A percentile compares a stretch with the other conserved stretches of the same genome.
These are phyloP conservation scores for Mobula hypostoma DNA, from an alignment of 2,113 vertebrate genomes.

Conservation along the genomic window DNA sequence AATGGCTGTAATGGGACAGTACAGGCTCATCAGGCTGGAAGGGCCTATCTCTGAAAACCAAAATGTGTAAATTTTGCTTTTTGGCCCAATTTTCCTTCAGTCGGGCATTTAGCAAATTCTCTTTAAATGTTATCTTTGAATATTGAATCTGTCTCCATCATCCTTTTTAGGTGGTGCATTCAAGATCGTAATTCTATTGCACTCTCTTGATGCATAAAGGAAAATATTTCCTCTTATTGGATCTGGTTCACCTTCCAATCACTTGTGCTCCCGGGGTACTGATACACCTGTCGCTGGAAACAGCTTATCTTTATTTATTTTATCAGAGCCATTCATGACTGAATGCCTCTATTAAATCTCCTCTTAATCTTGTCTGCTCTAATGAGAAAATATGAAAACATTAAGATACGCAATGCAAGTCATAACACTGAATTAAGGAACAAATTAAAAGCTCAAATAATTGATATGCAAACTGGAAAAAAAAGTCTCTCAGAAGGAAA, in stretches of 20 bases:
- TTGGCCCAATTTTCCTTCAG: background rate
- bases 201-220: background rate
- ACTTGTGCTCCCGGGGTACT: background rate
- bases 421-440: background rate
- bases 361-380: background rate
- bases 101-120: background rate
- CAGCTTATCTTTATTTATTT: background rate
- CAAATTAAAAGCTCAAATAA: background rate
- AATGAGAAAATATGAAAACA: background rate
- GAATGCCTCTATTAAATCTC: background rate
- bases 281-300: background rate
- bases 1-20: too few relatives aligned
- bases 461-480: background rate
- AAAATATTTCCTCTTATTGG: background rate
- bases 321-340: background rate
- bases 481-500: background rate
- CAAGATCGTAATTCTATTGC: too few relatives aligned
- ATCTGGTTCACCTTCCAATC: background rate
- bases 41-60: too few relatives aligned
- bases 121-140: background rate
- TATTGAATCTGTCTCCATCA: background rate
- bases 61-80: background rate
- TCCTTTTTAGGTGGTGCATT: background rate
- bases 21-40: too few relatives aligned
- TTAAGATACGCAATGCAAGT: background rate